Base-by-base conservation (phyloP, 2,113 vertebrate species). In the Sigmodon hispidus region DNA sequence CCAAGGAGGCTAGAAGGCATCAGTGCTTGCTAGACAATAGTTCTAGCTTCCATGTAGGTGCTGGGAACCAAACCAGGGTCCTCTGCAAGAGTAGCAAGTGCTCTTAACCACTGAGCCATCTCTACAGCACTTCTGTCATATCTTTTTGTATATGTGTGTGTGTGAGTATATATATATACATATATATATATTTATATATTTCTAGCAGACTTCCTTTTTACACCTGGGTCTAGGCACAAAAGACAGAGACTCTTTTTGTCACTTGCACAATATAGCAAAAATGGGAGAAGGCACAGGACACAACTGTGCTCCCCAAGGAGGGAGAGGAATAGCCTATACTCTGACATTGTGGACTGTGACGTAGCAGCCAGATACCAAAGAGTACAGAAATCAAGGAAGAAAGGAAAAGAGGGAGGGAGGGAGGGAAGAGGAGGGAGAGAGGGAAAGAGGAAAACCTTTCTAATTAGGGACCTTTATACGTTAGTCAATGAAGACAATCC, bases 361-460 rank as follows among this genome's bases (percentile, higher is more conserved):
- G 22, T 22, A 43, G 8, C 43, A 48, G 43, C 7, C 83, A 48
- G 9, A 26, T 10, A 45, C 15, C 24, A 43, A 63, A 63, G 40
- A 40, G 31, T 31, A 8, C 3, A 5, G 19, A 26, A 15, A 4
- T 36, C 3, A 72, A 11, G 36, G 24, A 13, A 16, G 36, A 7
- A 2, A 16, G 80, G n/a, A 29, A 13, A 3, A 22, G 8, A 26
- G 10, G 17, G 0, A 57, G 2, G 36, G 2, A 22, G 1, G 19
- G 0, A 11, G 3, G 16, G 5, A 48, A 17, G 16, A 3, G 15
- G 7, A 36, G 3, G 12, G 11, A 34, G 4, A 7, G 4, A 29
- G 1, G 11, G 10, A 24, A 11, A 15, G 43, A 29, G 43, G 16
- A 16, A 75, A 84, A 52, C 7, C 6, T 7, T 7, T 72, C 45